phyloP scores from a whole-genome alignment of 2,888 invertebrate genomes.

The Hemithea aestivaria region DNA sequence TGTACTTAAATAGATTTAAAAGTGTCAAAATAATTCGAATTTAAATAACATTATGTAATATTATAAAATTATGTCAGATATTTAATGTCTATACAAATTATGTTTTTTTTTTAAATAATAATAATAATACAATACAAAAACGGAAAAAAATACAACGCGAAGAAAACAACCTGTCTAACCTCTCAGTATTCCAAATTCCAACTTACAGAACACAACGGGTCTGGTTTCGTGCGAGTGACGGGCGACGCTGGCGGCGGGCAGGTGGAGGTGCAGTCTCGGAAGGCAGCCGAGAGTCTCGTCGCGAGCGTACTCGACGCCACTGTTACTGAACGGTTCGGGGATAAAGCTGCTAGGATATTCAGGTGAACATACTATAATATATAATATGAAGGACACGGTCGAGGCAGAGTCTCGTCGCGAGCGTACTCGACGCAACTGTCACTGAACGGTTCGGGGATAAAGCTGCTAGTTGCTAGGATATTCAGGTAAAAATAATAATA shows the following conservation, averaged over 20 bases:
- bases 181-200: no score
- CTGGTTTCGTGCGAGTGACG: constrained; percentile 84
- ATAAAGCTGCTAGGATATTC: constrained; percentile 92
- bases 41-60: no score
- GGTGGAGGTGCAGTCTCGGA: constrained; percentile 85
- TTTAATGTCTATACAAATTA: no score
- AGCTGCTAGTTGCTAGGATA: constrained; percentile 90
- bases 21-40: no score
- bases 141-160: no score
- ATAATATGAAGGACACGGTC: no score
- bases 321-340: constrained; percentile 91
- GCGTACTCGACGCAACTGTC: constrained; percentile 88
- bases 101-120: no score
- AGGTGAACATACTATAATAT: constrained; percentile 62
- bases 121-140: no score
- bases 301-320: constrained; percentile 87
- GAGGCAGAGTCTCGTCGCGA: constrained; percentile 84
- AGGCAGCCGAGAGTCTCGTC: constrained; percentile 85
- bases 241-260: constrained; percentile 93
- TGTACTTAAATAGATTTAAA: no score
- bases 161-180: no score
- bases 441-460: constrained; percentile 92
- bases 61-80: no score
- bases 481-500: constrained; percentile 80
- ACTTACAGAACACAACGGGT: constrained; percentile 86